A percentile compares a stretch with the other conserved stretches of the same genome.
phyloP scores from a whole-genome alignment of 2,113 vertebrate genomes.

The Notarius lentiginosus region DNA sequence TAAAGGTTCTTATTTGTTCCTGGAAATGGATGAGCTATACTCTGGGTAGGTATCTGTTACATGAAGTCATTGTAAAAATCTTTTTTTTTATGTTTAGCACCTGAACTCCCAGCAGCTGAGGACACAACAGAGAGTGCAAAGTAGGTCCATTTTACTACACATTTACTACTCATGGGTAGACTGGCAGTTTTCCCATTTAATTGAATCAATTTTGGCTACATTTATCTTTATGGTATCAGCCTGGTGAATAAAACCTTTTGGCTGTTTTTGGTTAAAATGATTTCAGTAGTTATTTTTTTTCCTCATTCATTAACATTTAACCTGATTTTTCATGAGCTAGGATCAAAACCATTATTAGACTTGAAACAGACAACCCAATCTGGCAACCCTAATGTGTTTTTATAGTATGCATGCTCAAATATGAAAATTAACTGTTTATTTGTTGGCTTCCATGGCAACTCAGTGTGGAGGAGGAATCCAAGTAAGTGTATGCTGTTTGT shows the following conservation, averaged over 20 bases:
- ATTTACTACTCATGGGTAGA: neutral
- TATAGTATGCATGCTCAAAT: neutral
- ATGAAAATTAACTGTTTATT: conserved; percentile 8
- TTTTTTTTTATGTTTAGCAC: neutral
- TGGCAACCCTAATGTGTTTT: neutral
- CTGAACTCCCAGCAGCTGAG: conserved; percentile 31
- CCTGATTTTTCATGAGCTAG: neutral
- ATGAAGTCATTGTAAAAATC: neutral
- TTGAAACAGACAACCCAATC: neutral
- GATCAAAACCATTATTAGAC: neutral
- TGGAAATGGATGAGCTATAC: neutral
- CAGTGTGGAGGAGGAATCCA: conserved; percentile 51
- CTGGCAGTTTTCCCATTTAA: neutral
- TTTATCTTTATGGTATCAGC: neutral
- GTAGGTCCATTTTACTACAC: neutral
- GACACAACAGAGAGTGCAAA: neutral
- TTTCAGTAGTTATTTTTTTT: too few species aligned
- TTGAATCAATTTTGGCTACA: neutral
- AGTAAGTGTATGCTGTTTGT: conserved; percentile 51
- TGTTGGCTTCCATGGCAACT: conserved; percentile 3
- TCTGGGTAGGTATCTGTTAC: neutral
- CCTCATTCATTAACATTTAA: too few species aligned
- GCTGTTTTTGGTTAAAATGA: too few species aligned
- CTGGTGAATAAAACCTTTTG: neutral
- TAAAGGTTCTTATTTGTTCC: neutral